Evolutionary conservation across 1,140 invertebrate species (phyloP).

Genomic region (Diachasmimorpha longicaudata): DNA sequence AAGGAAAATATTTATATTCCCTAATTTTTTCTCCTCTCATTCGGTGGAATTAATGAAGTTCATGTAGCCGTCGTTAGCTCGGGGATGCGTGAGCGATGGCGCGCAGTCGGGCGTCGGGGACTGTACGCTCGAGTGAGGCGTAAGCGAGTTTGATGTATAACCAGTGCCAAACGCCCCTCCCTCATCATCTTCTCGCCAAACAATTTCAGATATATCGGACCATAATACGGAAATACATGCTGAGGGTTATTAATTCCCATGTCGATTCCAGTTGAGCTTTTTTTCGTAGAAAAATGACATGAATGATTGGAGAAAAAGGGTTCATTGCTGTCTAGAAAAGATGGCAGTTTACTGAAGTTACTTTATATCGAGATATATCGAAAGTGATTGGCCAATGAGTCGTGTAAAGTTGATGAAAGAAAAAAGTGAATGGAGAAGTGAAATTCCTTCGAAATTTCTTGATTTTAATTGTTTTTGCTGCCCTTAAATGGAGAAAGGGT

Average conservation of each 20-base stretch:
- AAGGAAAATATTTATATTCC: slow-evolving; percentile 25
- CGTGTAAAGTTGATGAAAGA: too few relatives aligned
- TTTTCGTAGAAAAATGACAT: slow-evolving; percentile 32
- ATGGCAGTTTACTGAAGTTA: too few relatives aligned
- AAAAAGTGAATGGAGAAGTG: background rate
- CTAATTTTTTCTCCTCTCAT: slow-evolving; percentile 8
- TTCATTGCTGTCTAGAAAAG: too few relatives aligned
- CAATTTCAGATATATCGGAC: slow-evolving; percentile 45
- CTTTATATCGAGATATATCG: too few relatives aligned
- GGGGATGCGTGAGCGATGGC: slow-evolving; percentile 31
- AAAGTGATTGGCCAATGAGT: too few relatives aligned
- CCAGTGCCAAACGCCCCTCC: slow-evolving; percentile 27
- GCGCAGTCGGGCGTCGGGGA: slow-evolving; percentile 32
- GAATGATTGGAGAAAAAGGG: background rate
- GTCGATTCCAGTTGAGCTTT: slow-evolving; percentile 39
- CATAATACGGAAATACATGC: slow-evolving; percentile 55
- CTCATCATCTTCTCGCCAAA: background rate
- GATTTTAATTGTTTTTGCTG: background rate
- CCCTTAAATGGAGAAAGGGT: background rate
- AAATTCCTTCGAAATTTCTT: background rate
- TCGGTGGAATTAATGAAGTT: slow-evolving; percentile 55
- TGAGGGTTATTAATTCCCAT: slow-evolving; percentile 55
- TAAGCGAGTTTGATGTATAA: slow-evolving; percentile 55
- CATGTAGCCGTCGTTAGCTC: slow-evolving; percentile 46
- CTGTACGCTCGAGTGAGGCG: slow-evolving; percentile 5